These are phyloP conservation scores for Botia kubotai DNA, from an alignment of 2,797 vertebrate species.

Conservation along the genomic window DNA sequence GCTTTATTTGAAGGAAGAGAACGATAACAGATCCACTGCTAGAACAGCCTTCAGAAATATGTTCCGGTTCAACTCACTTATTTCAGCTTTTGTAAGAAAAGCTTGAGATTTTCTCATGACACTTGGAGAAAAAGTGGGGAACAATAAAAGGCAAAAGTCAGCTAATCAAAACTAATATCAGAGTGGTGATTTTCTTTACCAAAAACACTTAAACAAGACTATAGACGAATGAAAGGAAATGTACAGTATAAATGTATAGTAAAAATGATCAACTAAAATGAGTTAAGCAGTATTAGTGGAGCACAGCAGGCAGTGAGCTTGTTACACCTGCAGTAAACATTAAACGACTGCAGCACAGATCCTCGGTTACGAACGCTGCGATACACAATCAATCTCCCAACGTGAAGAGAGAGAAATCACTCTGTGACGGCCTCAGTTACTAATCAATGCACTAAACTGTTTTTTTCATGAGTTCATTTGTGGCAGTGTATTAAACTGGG, in stretches of 20 bases:
- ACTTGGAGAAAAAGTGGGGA: no score
- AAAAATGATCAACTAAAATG: conserved; percentile 71
- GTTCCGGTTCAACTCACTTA: no score
- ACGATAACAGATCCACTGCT: neutral
- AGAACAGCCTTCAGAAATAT: neutral
- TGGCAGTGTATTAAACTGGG: conserved; percentile 49
- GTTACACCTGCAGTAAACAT: conserved; percentile 74
- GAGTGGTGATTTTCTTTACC: no score
- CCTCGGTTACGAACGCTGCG: conserved; percentile 52
- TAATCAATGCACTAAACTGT: neutral
- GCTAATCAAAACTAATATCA: no score
- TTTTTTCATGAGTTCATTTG: conserved; percentile 34
- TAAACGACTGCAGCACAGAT: conserved; percentile 61
- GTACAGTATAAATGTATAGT: conserved; percentile 9
- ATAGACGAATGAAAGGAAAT: neutral
- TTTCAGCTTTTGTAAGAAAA: no score
- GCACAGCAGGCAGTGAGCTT: conserved; percentile 69
- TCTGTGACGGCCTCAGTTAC: neutral
- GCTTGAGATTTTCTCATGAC: no score
- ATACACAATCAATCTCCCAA: conserved; percentile 43
- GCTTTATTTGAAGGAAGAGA: conserved; percentile 61
- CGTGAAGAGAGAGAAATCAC: conserved; percentile 7
- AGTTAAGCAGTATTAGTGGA: conserved; percentile 69
- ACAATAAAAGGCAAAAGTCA: no score
- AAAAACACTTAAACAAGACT: no score